Evolutionary conservation across 2,888 invertebrate genomes (phyloP), one percentile per base, ranked within the genome.

Genomic region (Enoplolaimus lenunculus): DNA sequence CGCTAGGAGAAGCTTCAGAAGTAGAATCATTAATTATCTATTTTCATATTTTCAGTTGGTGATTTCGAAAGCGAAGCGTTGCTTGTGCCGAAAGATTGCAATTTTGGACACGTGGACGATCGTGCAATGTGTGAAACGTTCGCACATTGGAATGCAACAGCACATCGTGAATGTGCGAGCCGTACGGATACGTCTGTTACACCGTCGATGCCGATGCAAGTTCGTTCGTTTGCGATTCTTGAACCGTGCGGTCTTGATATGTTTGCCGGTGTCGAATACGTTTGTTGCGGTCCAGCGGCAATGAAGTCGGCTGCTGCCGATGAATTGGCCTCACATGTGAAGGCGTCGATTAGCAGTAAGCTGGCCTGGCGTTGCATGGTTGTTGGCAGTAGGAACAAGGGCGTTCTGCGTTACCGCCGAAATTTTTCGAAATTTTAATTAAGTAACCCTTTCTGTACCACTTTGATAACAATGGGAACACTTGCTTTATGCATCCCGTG

Each of bases 31-130:
- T n/a, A n/a, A n/a, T n/a, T n/a, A n/a, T n/a, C n/a, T n/a, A n/a
- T 65, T 13, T 68, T 3, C 60, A 66, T 66, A n/a, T 29, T 69
- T 69, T 69, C 33, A 69, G 69, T 69, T 7, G 95, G 95, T 81
- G 92, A 93, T 80, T 98, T 98, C 88, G 94, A 94, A 85, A 93
- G 93, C 81, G 97, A 98, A 83, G 97, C 97, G 73, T 87, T 98
- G 77, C 86, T 97, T 78, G 97, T 98, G 59, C 97, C 98, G 21
- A 93, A 94, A 84, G 92, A 93, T 81, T 98, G 98, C 83, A 87
- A 93, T 77, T 98, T 98, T 85, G 95, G 95, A 84, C 97, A 98
- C 85, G 92, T 95, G 81, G 95, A 95, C 86, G 93, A 95, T 84
- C 90, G 92, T 81, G 90, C 91, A 79, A 89, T 90, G 77, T 98